Evolutionary conservation across 2,113 vertebrate genomes (phyloP).

Genomic region (Oryctolagus cuniculus): mOryCun1.1 NC_091451.1:17413501-17414000

Average conservation of each 20-base stretch:
- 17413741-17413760: not conserved
- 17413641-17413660: not conserved
- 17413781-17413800: not conserved
- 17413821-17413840: not conserved
- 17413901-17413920: not conserved
- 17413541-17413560: not conserved
- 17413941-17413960: not conserved
- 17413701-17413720: not conserved
- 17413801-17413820: not conserved
- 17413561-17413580: not conserved
- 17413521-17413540: not conserved
- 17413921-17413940: not conserved
- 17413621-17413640: not conserved
- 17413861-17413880: not conserved
- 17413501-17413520: not conserved
- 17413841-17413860: not conserved
- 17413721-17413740: not conserved
- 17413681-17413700: not conserved
- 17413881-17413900: not conserved
- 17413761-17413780: not conserved
- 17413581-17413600: not conserved
- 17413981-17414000: not conserved
- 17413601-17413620: not conserved
- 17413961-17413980: not conserved
- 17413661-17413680: not conserved